These are phyloP conservation scores for Tachyglossus aculeatus DNA, from an alignment of 2,797 vertebrate genomes.

Conservation along the genomic window DNA sequence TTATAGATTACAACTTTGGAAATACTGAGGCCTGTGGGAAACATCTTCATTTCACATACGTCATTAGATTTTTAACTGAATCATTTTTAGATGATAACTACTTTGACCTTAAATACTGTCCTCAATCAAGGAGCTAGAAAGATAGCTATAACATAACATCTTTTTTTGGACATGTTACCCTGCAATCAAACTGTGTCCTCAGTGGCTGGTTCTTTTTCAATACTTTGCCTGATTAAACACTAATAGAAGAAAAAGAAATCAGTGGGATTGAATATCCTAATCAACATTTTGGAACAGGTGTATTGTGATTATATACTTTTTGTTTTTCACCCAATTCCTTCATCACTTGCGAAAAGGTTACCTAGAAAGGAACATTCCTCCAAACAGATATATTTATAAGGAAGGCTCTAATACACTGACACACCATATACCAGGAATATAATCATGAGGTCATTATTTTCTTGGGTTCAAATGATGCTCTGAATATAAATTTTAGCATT, in stretches of 20 bases:
- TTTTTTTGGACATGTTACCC: slow-evolving; percentile 61
- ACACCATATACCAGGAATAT: background rate
- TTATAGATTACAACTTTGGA: slow-evolving; percentile 10
- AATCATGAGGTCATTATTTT: fast-evolving
- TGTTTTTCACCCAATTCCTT: slow-evolving; percentile 57
- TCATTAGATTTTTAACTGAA: slow-evolving; percentile 67
- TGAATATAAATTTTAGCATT: slow-evolving; percentile 12
- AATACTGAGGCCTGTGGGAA: slow-evolving; percentile 38
- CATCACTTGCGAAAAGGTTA: slow-evolving; percentile 39
- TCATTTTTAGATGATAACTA: slow-evolving; percentile 59
- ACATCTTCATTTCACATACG: slow-evolving; percentile 57
- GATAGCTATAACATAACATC: slow-evolving; percentile 36
- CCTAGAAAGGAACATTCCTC: background rate
- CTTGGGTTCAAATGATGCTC: background rate
- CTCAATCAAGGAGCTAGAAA: slow-evolving; percentile 67
- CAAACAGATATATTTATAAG: background rate
- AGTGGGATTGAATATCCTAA: slow-evolving; percentile 69
- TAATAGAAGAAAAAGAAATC: slow-evolving; percentile 59
- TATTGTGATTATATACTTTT: slow-evolving; percentile 59
- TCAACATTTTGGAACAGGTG: slow-evolving; percentile 70
- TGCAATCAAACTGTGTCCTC: slow-evolving; percentile 71
- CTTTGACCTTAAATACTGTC: slow-evolving; percentile 65
- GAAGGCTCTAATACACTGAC: background rate
- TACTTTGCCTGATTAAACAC: slow-evolving; percentile 75
- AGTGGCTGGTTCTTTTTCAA: slow-evolving; percentile 58